These are phyloP conservation scores for Caiman crocodilus DNA, from an alignment of 2,797 vertebrate species.

Conservation along the genomic window DNA sequence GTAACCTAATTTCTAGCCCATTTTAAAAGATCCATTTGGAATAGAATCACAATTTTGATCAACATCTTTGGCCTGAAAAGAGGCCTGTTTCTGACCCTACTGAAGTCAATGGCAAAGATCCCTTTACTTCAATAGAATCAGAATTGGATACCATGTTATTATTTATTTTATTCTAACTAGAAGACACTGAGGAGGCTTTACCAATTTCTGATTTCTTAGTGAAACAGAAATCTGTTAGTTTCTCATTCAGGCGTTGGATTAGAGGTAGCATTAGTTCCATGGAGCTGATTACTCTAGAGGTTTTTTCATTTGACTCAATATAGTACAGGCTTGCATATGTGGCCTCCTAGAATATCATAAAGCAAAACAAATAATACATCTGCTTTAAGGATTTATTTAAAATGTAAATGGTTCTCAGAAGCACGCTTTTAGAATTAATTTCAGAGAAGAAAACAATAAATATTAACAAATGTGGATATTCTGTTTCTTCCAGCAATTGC, in stretches of 20 bases:
- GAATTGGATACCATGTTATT: conserved; percentile 7
- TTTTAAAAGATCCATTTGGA: not conserved
- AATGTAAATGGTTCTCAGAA: conserved; percentile 60
- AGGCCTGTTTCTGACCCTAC: not conserved
- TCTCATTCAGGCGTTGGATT: conserved; percentile 42
- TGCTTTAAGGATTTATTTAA: conserved; percentile 60
- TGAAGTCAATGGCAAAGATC: not conserved
- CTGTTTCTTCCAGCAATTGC: conserved; percentile 45
- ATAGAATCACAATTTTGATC: not conserved
- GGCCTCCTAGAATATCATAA: conserved; percentile 33
- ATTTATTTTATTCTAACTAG: conserved; percentile 60
- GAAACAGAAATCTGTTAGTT: conserved; percentile 56
- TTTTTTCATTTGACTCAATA: not conserved
- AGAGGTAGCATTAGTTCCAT: conserved; percentile 51
- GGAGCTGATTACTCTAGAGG: conserved; percentile 1
- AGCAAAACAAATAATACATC: conserved; percentile 43
- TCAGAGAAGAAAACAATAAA: conserved; percentile 56
- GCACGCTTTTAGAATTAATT: conserved; percentile 63
- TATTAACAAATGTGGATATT: conserved; percentile 57
- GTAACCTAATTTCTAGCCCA: not conserved
- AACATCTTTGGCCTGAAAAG: not conserved
- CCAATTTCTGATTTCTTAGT: conserved; percentile 47
- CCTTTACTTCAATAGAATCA: not conserved
- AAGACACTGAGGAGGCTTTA: conserved; percentile 39
- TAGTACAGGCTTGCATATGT: conserved; percentile 20